Conservation (phyloP, 2,113 vertebrate genomes). For the Oryzias curvinotus region DNA sequence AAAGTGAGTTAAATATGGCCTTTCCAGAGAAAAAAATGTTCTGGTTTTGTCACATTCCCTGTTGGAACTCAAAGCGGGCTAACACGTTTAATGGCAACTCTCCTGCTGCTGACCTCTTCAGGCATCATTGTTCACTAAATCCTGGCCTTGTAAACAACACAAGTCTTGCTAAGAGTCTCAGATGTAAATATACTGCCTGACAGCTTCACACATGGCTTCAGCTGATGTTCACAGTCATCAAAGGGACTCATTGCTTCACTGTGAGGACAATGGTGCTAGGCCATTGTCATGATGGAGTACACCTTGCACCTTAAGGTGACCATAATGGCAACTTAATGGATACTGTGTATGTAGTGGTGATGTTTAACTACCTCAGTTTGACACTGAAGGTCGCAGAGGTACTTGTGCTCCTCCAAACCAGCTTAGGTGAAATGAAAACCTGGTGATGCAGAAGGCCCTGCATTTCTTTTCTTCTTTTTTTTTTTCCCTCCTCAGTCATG, state of each 20-base stretch:
- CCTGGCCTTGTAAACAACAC: not conserved
- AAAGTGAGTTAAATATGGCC: too few species aligned
- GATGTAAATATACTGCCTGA: conserved; percentile 1
- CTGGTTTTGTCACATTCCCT: too few species aligned
- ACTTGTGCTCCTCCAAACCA: not conserved
- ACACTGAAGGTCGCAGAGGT: conserved; percentile 2
- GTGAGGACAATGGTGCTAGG: not conserved
- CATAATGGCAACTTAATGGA: conserved; percentile 9
- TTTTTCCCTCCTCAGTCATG: not conserved
- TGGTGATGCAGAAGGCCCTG: too few species aligned
- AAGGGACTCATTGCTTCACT: conserved; percentile 5
- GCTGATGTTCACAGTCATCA: conserved; percentile 1
- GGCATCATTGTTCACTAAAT: conserved; percentile 15
- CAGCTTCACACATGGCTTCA: conserved; percentile 2
- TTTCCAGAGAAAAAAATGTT: too few species aligned
- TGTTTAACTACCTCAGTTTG: conserved; percentile 1
- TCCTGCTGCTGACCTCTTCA: not conserved
- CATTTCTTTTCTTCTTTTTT: not conserved
- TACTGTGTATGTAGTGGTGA: not conserved
- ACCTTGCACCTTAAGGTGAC: conserved; percentile 16
- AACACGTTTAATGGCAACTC: not conserved
- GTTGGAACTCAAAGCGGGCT: not conserved
- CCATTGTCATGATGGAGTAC: conserved; percentile 4
- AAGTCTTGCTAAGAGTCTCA: conserved; percentile 3
- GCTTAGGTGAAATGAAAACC: not conserved